A percentile compares a stretch with the other conserved stretches of the same genome.
Evolutionary conservation across 2,888 invertebrate genomes (phyloP).

Genomic region (Pterostichus niger): DNA sequence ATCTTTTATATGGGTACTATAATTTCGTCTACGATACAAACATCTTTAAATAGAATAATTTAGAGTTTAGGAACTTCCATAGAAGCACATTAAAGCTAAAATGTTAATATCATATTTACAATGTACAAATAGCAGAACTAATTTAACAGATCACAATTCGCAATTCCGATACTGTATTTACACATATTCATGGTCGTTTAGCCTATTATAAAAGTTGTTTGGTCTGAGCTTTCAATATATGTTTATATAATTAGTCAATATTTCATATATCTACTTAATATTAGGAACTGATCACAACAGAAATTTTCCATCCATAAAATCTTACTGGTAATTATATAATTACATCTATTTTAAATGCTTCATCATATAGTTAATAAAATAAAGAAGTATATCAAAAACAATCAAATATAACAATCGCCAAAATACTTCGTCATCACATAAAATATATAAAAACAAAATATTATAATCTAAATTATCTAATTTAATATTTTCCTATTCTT

Average conservation of each 20-base stretch:
- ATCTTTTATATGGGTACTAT: constrained; percentile 15
- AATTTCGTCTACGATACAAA: constrained; percentile 36
- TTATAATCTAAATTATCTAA: constrained; percentile 20
- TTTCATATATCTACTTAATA: constrained; percentile 27
- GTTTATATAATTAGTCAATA: constrained; percentile 41
- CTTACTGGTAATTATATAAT: not conserved
- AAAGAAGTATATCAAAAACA: constrained; percentile 5
- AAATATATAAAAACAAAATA: constrained; percentile 49
- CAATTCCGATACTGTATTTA: constrained; percentile 65
- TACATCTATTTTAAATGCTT: constrained; percentile 13
- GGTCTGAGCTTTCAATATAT: constrained; percentile 63
- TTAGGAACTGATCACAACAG: constrained; percentile 28
- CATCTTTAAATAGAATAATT: constrained; percentile 53
- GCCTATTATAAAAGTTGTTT: constrained; percentile 59
- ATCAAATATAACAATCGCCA: constrained; percentile 18
- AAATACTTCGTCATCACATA: not conserved
- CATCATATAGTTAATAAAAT: not conserved
- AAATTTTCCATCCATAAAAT: not conserved
- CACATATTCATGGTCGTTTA: constrained; percentile 61
- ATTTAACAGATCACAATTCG: constrained; percentile 64
- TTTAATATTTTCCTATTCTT: constrained; percentile 15
- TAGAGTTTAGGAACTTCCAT: constrained; percentile 69
- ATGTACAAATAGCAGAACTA: constrained; percentile 66
- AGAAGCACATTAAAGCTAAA: constrained; percentile 71
- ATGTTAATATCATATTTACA: constrained; percentile 70